Conservation (phyloP, 2,888 invertebrate genomes). For the Patella pellucida region DNA sequence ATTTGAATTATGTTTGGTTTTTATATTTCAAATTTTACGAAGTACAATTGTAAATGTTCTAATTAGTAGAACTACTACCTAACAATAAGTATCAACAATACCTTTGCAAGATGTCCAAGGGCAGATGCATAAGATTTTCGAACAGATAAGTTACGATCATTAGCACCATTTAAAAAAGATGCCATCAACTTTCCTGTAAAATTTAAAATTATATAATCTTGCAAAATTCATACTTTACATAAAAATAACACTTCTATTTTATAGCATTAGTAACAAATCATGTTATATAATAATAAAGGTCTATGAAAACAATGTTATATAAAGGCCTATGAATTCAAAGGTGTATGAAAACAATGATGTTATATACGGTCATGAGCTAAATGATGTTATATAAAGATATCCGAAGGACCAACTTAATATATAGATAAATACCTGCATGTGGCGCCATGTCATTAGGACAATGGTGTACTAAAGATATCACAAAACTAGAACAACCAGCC, state of each 20-base stretch:
- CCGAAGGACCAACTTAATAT: neutral
- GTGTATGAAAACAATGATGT: too few species aligned
- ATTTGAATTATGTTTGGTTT: too few species aligned
- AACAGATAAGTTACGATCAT: slow-evolving; percentile 86
- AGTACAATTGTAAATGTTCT: too few species aligned
- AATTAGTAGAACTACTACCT: too few species aligned
- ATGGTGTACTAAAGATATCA: slow-evolving; percentile 69
- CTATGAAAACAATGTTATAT: too few species aligned
- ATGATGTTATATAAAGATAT: neutral
- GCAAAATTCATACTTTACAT: too few species aligned
- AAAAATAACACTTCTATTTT: too few species aligned
- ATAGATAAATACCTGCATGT: slow-evolving; percentile 72
- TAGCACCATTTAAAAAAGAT: slow-evolving; percentile 81
- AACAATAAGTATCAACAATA: slow-evolving; percentile 33
- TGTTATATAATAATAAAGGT: too few species aligned
- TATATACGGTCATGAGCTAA: too few species aligned
- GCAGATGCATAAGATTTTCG: slow-evolving; percentile 87
- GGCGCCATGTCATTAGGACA: slow-evolving; percentile 75
- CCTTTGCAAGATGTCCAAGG: slow-evolving; percentile 84
- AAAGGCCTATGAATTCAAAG: too few species aligned
- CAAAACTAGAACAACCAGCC: slow-evolving; percentile 70
- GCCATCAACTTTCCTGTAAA: slow-evolving; percentile 76
- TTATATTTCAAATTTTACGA: too few species aligned
- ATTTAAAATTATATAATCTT: neutral
- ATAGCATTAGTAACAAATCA: too few species aligned